Conservation (phyloP, 2,888 invertebrate genomes). For the Heteromurus nitidus region DNA sequence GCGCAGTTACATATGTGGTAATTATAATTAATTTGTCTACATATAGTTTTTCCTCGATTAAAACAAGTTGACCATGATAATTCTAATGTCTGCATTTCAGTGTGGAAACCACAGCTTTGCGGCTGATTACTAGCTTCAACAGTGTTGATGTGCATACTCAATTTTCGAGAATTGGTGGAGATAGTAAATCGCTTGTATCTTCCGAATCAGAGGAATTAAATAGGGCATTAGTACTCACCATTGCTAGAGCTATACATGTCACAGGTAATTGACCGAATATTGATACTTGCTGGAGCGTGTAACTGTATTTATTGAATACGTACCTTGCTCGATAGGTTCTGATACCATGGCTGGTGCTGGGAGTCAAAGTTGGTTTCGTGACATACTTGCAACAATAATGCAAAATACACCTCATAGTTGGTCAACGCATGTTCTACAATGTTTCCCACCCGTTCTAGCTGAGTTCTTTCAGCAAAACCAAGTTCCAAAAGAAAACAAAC, state of each 20-base stretch:
- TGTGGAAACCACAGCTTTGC: constrained; percentile 91
- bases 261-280: constrained; percentile 82
- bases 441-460: constrained; percentile 91
- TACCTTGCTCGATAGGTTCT: constrained; percentile 39
- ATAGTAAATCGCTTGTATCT: constrained; percentile 92
- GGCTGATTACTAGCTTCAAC: constrained; percentile 91
- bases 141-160: constrained; percentile 96
- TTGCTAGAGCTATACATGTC: constrained; percentile 95
- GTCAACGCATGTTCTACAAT: constrained; percentile 93
- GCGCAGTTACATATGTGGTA: constrained; percentile 94
- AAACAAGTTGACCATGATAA: too few relatives aligned
- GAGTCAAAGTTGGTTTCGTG: constrained; percentile 89
- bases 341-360: constrained; percentile 59
- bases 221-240: constrained; percentile 91
- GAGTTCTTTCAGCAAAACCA: constrained; percentile 93
- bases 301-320: too few relatives aligned
- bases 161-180: constrained; percentile 88
- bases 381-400: constrained; percentile 91
- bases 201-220: constrained; percentile 97
- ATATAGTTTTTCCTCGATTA: not conserved
- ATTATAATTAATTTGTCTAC: constrained; percentile 70
- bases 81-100: too few relatives aligned
- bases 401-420: constrained; percentile 96
- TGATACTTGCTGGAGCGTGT: not conserved
- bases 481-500: constrained; percentile 91